A percentile compares a stretch with the other conserved stretches of the same genome.
Evolutionary conservation across 2,797 vertebrate species (phyloP).

Genomic region (Chromobotia macracanthus): DNA sequence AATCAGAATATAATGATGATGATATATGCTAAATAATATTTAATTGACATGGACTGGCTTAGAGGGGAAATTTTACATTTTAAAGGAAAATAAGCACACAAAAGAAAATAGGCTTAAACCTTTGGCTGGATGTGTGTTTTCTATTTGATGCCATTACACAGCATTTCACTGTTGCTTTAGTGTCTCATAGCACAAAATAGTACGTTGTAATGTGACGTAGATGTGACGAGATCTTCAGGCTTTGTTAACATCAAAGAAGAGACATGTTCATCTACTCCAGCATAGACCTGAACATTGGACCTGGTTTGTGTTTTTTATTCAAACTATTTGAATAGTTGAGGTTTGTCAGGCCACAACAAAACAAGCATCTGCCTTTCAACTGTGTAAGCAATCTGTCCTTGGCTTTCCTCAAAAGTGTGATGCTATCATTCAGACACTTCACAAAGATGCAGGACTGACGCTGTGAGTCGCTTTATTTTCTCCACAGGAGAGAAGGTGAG

Average conservation of each 20-base stretch:
- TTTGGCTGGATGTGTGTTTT: neutral
- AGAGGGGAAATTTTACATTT: no score
- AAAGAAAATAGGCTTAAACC: no score
- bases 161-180: neutral
- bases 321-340: neutral
- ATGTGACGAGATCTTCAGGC: neutral
- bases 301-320: slow-evolving; percentile 2
- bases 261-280: neutral
- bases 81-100: no score
- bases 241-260: neutral
- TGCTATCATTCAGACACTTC: neutral
- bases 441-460: neutral
- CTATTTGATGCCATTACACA: neutral
- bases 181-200: neutral
- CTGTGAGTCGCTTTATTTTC: slow-evolving; percentile 20
- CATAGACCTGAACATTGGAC: neutral
- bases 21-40: no score
- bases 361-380: slow-evolving; percentile 5
- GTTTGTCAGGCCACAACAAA: neutral
- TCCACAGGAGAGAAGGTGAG: slow-evolving; percentile 7
- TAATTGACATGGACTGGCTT: no score
- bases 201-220: neutral
- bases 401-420: neutral
- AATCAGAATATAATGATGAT: no score
- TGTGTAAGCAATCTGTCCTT: neutral